Base-by-base conservation (phyloP, 2,113 vertebrate species). In the Vidua macroura region DNA sequence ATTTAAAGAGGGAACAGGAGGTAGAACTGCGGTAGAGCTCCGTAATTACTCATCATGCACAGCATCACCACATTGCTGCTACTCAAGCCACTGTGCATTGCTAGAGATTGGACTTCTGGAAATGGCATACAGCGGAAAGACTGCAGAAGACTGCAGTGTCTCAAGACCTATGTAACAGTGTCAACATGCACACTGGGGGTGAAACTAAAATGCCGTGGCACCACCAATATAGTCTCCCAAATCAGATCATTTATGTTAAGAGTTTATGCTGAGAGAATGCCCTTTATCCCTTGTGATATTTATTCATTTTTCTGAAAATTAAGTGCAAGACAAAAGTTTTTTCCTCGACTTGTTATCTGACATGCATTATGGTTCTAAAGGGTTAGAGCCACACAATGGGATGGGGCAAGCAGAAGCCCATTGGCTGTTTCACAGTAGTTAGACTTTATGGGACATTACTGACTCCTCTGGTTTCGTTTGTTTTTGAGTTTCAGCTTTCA, bases 401-500 rank as follows among this genome's bases (percentile, higher is more conserved):
- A 37, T 63, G 43, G 25, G 43, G 55, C 9, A 18, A 88, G 27
- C 24, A 88, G 63, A 51, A 83, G 63, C 41, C 35, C 12, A 5
- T 24, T 66, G 67, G 63, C 75, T 83, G 13, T 80, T 90, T 88
- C 39, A 67, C 43, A 74, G 35, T 18, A 53, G 12, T 91, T 59
- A 80, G 67, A 39, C 52, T 60, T 86, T 10, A 67, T 25, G 59
- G 28, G 51, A 72, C 16, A 23, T 37, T 43, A 83, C 46, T 39
- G 35, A 82, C 30, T 86, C 44, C 17, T 62, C 27, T 58, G 27
- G 30, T 76, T 91, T 89, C 0, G 0, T 44, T 76, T 88, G 33
- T 19, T 63, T 81, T 74, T 70, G 52, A 63, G 24, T 78, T 95
- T 91, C 91, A 91, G 60, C 58, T 95, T 97, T 91, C 28, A 83